These are phyloP conservation scores for Bathynomus jamesi DNA, from an alignment of 1,140 invertebrate genomes.

Conservation along the genomic window DNA sequence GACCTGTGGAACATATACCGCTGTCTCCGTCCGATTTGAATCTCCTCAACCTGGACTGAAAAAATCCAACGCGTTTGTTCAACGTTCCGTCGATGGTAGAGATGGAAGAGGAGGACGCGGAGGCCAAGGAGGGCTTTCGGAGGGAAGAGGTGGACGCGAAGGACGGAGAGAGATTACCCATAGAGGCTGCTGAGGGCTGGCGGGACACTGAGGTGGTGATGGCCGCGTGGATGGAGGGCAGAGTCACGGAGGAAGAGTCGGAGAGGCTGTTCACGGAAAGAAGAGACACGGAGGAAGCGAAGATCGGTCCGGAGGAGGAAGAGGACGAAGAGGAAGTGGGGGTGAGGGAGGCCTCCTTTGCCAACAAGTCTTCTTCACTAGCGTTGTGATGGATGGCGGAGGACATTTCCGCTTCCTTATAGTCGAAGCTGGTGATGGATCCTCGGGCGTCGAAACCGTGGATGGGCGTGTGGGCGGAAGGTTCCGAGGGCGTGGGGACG, in stretches of 20 bases:
- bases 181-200: slow-evolving; percentile 8
- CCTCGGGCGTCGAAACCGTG: too few species aligned
- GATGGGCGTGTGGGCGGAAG: slow-evolving; percentile 17
- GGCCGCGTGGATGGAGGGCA: slow-evolving; percentile 11
- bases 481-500: slow-evolving; percentile 23
- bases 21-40: background rate
- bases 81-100: background rate
- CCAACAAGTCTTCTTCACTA: slow-evolving; percentile 19
- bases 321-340: slow-evolving; percentile 5
- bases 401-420: slow-evolving; percentile 1
- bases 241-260: background rate
- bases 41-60: background rate
- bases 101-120: background rate
- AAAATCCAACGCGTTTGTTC: background rate
- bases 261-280: background rate
- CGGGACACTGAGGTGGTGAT: slow-evolving; percentile 22
- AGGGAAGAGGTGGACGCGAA: background rate
- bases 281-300: background rate
- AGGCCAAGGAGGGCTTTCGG: background rate
- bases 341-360: slow-evolving; percentile 9
- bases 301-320: background rate
- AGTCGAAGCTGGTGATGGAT: background rate
- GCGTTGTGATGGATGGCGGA: slow-evolving; percentile 21
- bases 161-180: slow-evolving; percentile 1
- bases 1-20: background rate